Base-by-base conservation (phyloP, 2,113 vertebrate genomes). In the Halcyon senegalensis region DNA sequence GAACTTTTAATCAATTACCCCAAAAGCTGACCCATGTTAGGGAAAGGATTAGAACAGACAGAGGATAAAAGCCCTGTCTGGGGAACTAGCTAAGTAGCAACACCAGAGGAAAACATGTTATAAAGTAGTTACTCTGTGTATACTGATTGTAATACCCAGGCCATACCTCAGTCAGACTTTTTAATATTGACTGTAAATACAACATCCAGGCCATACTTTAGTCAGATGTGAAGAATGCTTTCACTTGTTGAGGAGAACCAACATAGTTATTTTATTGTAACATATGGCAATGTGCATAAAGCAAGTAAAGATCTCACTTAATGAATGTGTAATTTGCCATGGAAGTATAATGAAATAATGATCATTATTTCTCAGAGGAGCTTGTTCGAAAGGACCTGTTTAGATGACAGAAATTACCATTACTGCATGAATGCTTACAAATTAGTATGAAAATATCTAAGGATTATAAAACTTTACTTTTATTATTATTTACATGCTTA, bases 21-120 rank as follows among this genome's bases (percentile, higher is more conserved):
- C n/a, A 37, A 58, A 46, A 58, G 19, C 19, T 86, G 13, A 8
- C 8, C 17, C 39, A 37, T 0, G 0, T 53, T n/a, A 59, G 13
- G 11, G 11, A 50, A 80, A 77, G 19, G 39, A 79, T 2, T 68
- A 19, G 18, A 93, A 74, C 1, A 87, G 46, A 46, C 8, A 25
- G 2, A 19, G 74, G 10, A 10, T 6, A 4, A 89, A 68, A 74
- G 20, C 25, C 13, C 50, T 46, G 30, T 7, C 25, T 55, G 16
- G 16, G 4, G 41, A 89, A 27, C 15, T 27, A 60, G 16, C 13
- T 69, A 39, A 58, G 7, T 4, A 86, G 80, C 24, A 90, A 55
- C 4, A 77, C 1, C 23, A 70, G 14, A 80, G 24, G 33, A 66
- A 46, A 78, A 67, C 24, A 79, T 43, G 19, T 41, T 14, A 75